Percentiles rank a stretch among this genome's conserved stretches.
phyloP scores from a whole-genome alignment of 2,113 vertebrate species.

The Pionites leucogaster region DNA sequence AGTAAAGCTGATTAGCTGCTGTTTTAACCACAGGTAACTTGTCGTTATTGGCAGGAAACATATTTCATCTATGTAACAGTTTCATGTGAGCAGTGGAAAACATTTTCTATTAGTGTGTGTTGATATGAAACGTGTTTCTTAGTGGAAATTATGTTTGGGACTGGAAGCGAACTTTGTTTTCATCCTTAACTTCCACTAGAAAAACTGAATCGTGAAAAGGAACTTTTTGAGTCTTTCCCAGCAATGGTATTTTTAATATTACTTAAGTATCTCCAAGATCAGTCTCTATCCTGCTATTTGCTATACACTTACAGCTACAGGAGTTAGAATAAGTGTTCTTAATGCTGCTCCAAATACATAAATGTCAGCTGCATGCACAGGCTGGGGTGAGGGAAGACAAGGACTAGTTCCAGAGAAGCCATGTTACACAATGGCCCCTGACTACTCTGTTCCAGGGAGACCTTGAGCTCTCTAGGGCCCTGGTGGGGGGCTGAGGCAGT shows the following conservation, averaged over 20 bases:
- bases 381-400: background rate
- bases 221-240: background rate
- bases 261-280: background rate
- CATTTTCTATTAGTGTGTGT: slow-evolving; percentile 56
- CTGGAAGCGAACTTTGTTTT: slow-evolving; percentile 1
- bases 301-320: background rate
- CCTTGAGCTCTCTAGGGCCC: background rate
- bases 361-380: background rate
- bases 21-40: slow-evolving; percentile 66
- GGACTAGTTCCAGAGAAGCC: background rate
- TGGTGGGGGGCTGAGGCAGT: background rate
- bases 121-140: slow-evolving; percentile 45
- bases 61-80: slow-evolving; percentile 64
- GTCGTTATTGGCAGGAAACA: slow-evolving; percentile 58
- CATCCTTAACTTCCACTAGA: background rate
- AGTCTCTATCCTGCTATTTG: background rate
- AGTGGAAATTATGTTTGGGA: slow-evolving; percentile 25
- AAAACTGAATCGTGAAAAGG: background rate
- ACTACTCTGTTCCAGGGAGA: background rate
- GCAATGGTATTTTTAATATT: background rate
- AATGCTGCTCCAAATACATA: background rate
- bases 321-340: background rate
- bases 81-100: slow-evolving; percentile 57
- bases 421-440: accelerated
- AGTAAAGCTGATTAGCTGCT: slow-evolving; percentile 62